Base-by-base conservation (phyloP, 2,113 vertebrate genomes). In the Pluvialis apricaria region DNA sequence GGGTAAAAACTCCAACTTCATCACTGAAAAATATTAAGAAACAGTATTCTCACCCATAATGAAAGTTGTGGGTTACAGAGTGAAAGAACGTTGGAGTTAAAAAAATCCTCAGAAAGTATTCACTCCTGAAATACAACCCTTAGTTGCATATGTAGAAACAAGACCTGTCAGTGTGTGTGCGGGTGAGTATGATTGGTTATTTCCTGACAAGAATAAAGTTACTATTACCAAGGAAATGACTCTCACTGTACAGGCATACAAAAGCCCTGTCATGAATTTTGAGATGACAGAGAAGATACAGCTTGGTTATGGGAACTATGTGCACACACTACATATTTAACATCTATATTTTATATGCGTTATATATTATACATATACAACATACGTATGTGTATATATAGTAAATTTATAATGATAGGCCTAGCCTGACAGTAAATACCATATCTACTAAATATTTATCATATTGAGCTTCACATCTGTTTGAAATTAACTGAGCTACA, bases 201-300 rank as follows among this genome's bases (percentile, higher is more conserved):
- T 81, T 92, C 75, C 83, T 68, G 90, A 80, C 38, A 70, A 83
- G 45, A 95, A 88, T 72, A 38, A 75, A 86, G 72, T 96, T 58
- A 87, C 31, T 79, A 19, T 64, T 65, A 68, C 25, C 28, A 82
- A 79, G 54, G 66, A 84, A 89, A 61, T 65, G 7, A 77, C 29
- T 93, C 40, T 64, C 16, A 52, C 40, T 77, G 25, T 36, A 42
- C 31, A 81, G 45, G 51, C 36, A 60, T 13, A 80, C 18, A 73
- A 61, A 86, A 95, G 21, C 45, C 42, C n/a, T 52, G 44, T 38
- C 60, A 68, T 18, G 36, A 80, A 80, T 72, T 82, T 7, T 52
- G 29, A 86, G 24, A 31, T 58, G 76, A 79, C 64, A 84, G 26
- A 65, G 36, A 68, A 91, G n/a, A 90, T 44, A 62, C 13, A 51